Conservation (phyloP, 2,888 invertebrate genomes). For the Perithous albicinctus region DNA sequence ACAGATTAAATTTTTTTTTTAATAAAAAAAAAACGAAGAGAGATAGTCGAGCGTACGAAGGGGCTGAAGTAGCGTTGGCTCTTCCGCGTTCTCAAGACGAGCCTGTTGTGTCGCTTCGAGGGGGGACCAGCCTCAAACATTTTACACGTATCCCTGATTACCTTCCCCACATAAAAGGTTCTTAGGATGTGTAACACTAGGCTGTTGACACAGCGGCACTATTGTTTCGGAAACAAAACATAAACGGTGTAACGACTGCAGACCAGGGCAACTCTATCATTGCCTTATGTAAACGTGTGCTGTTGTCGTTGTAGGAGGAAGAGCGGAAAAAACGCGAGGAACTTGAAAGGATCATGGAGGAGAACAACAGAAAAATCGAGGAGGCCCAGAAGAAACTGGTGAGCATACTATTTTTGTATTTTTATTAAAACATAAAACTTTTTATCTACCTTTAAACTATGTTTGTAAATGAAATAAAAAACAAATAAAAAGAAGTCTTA, state of each 20-base stretch:
- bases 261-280: conserved; percentile 68
- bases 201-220: conserved; percentile 81
- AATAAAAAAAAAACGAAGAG: conserved; percentile 62
- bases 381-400: conserved; percentile 99
- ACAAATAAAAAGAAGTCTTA: too few relatives aligned
- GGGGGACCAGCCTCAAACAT: conserved; percentile 38
- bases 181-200: conserved; percentile 80
- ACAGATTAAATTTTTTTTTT: conserved; percentile 61
- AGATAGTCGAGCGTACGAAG: conserved; percentile 60
- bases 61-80: not conserved
- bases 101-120: conserved; percentile 50
- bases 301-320: conserved; percentile 94
- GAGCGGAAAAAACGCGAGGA: conserved; percentile 98
- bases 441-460: not conserved
- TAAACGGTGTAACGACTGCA: conserved; percentile 66
- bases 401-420: conserved; percentile 83
- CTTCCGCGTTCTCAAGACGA: conserved; percentile 42
- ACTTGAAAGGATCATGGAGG: conserved; percentile 97
- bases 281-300: conserved; percentile 79
- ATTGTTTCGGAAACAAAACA: conserved; percentile 77
- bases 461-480: not conserved
- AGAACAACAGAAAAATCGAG: conserved; percentile 99
- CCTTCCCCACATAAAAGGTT: conserved; percentile 77
- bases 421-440: not conserved
- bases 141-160: conserved; percentile 73